Base-by-base conservation (phyloP, 2,113 vertebrate species). In the Callocephalon fimbriatum region DNA sequence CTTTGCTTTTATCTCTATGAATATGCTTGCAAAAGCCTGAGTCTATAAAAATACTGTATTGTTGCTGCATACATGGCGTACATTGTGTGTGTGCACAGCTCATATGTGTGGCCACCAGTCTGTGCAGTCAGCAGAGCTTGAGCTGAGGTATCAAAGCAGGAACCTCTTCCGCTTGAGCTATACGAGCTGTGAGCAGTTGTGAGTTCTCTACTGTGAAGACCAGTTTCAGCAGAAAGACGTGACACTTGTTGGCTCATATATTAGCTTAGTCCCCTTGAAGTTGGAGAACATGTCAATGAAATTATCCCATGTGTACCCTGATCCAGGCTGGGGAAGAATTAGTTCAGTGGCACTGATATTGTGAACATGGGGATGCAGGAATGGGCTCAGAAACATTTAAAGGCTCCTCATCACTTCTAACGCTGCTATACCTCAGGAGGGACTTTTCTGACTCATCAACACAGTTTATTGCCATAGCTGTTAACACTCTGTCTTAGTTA, bases 81-180 rank as follows among this genome's bases (percentile, higher is more conserved):
- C 0, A 3, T 4, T 10, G 14, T 37, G 13, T 22, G 7, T 29
- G 42, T 5, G 21, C 51, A 27, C 37, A 62, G 67, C n/a, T 48
- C 2, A 0, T 35, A 0, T 0, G 0, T 38, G 44, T 29, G 70
- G 22, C 31, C 42, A 31, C 32, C n/a, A 7, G 22, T 3, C 17
- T 58, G 20, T 19, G 48, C 66, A 37, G 54, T 6, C 38, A 44
- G 53, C 35, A 77, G 48, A 19, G 22, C 9, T 4, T 62, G 54
- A 16, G 48, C 20, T 58, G 31, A 76, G 16, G 4, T n/a, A 2
- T 35, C 2, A 2, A 9, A 47, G 54, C 16, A 77, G 65, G 15
- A 92, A 3, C 50, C 5, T 66, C 68, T 32, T 0, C 35, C 0
- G 0, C 29, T 23, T 63, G 67, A 84, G 35, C 50, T 66, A 2